Evolutionary conservation across 2,797 vertebrate species (phyloP), one percentile per base, ranked within the genome.

Genomic region (Pseudochirops cupreus): DNA sequence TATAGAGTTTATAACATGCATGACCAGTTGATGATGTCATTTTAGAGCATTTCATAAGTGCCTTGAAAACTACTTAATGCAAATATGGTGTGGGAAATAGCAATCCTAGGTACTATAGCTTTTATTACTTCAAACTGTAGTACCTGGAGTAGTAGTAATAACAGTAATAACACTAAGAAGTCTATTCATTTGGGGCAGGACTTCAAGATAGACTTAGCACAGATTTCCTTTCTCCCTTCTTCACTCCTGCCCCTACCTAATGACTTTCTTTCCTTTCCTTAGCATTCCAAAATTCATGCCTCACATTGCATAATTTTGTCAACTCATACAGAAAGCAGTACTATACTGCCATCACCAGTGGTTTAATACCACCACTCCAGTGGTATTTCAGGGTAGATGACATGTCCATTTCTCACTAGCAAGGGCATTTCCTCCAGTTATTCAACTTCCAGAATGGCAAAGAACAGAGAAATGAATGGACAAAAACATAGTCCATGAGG

Each of bases 281-380:
- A 59, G 50, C 24, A 91, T 94, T 92, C 31, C 29, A 50, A 46
- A 87, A 96, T 94, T 94, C 39, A 89, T 57, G 9, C 67, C 29
- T 95, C 29, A 56, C 59, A 94, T 52, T 96, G 29, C 24, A 28
- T 1, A 91, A 93, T 93, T 95, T n/a, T 95, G 59, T 24, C 74
- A 52, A 5, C 28, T 95, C 54, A 59, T 14, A 0, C 55, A 53
- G 52, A 67, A 87, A 56, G 53, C 31, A 67, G 67, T 82, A 24
- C n/a, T 39, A 3, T 24, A 39, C n/a, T 82, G 3, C 7, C 18
- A 6, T 87, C 39, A 50, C 39, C 46, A 50, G 24, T 26, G 74
- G 18, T 82, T 74, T 26, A 82, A 11, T 39, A 24, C 18, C n/a
- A 46, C 21, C n/a, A 46, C 21, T 87, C 9, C 9, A 28, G 10